Evolutionary conservation across 2,888 invertebrate species (phyloP).

Genomic region (Dastarcus helophoroides): DNA sequence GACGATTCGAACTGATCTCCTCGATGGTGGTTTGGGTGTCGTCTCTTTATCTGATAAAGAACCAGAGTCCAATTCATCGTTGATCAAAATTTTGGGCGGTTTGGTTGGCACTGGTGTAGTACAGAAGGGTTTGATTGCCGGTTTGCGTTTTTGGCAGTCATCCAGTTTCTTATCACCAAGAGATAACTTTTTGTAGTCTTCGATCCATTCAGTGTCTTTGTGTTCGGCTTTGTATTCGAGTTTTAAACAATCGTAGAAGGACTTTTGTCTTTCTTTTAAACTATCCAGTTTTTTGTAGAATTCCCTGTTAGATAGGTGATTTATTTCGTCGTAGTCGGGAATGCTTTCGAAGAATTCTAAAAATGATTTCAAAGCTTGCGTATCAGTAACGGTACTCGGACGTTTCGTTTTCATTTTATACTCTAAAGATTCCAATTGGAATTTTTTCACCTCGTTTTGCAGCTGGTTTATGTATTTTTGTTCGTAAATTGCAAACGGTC

Average conservation of each 20-base stretch:
- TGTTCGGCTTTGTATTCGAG: conserved; percentile 24
- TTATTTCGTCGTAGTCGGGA: conserved; percentile 67
- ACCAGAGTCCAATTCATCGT: conserved; percentile 21
- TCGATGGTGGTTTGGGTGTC: conserved; percentile 28
- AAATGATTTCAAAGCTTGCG: conserved; percentile 46
- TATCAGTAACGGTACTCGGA: conserved; percentile 32
- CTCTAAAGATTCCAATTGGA: conserved; percentile 24
- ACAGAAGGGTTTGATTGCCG: conserved; percentile 25
- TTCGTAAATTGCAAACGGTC: conserved; percentile 60
- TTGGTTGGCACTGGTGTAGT: conserved; percentile 24
- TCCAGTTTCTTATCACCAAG: conserved; percentile 14
- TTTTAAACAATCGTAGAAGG: conserved; percentile 30
- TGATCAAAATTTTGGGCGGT: conserved; percentile 14
- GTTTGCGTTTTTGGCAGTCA: conserved; percentile 14
- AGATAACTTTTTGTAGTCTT: conserved; percentile 31
- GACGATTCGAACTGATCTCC: conserved; percentile 35
- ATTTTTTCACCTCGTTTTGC: conserved; percentile 27
- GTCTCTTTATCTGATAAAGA: conserved; percentile 28
- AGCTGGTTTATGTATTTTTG: conserved; percentile 38
- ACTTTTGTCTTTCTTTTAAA: conserved; percentile 51
- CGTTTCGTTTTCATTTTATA: conserved; percentile 24
- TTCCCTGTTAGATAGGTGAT: conserved; percentile 63
- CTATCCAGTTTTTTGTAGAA: conserved; percentile 61
- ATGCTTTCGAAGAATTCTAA: conserved; percentile 67
- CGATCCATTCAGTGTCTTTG: conserved; percentile 28